Evolutionary conservation across 2,797 vertebrate genomes (phyloP), one percentile per base, ranked within the genome.

Genomic region (Channa striata): DNA sequence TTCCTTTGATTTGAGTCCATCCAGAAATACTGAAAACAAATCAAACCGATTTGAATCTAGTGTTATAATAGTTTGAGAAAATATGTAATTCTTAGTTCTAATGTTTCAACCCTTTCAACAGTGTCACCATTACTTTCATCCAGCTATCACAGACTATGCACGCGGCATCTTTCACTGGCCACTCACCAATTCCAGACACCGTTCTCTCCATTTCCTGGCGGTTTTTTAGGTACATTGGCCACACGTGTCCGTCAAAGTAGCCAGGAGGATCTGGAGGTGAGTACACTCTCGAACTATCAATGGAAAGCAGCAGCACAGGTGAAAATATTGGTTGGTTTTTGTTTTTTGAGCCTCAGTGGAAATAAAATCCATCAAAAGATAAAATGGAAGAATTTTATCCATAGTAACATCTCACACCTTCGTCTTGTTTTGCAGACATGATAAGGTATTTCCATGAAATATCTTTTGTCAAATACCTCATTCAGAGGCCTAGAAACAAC

Each of bases 211-310:
- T 89, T 85, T 96, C 94, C 51, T 58, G 80, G 50, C 90, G 94
- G 77, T 98, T 95, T 83, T 95, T 96, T 53, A 97, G 80, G 87
- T 97, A 97, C 97, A 97, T 98, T 42, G 97, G 97, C 97, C 97
- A 99, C 80, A 99, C 96, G 0, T 98, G 91, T 87, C 95, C 91
- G 23, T 98, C 96, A 59, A 99, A 98, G 80, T 96, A 97, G 3
- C 95, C 96, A 0, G 95, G 95, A 17, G 94, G 89, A 77, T 99
- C 97, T 44, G 97, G 96, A 70, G 97, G 97, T 1, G 80, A 78
- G 83, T 98, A 98, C 19, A 95, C 83, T 68, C 97, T 94, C 11
- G 75, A 94, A 81, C 97, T 99, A 74, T 63, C 54, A 58, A 51
- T 77, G 33, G 84, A 54, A 82, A 17, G 74, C 11, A 50, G 30